Evolutionary conservation across 2,113 vertebrate genomes (phyloP), one percentile per base, ranked within the genome.

Genomic region (Accipiter virgatus): DNA sequence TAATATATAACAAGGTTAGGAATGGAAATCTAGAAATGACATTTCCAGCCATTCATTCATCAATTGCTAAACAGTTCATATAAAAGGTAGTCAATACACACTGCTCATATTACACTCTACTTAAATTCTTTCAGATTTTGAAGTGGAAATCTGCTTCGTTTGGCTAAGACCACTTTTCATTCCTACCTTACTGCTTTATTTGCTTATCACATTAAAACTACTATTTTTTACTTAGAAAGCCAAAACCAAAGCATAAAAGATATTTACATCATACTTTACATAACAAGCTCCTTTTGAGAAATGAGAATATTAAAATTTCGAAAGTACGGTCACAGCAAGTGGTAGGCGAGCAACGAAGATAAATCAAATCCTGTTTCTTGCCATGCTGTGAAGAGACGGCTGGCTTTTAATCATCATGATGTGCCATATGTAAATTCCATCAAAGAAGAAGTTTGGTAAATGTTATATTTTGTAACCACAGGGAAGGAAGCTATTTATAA

Each of bases 301-400:
- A 98, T 96, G 92, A 97, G 97, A 98, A 98, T 98, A 98, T 98
- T 98, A 98, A 98, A 98, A 97, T 98, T 98, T 98, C 97, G 98
- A 97, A 98, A 98, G 98, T 98, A 97, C 82, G 87, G 89, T 98
- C 98, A 96, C 98, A 98, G 98, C 97, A 96, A 98, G 98, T 86
- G 97, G 98, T 98, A 98, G 94, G 97, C 38, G 2, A 98, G 95
- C 95, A 97, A 98, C 1, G 18, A 97, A 98, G 98, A 98, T 98
- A 98, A 98, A 98, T 98, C 97, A 98, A 98, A 98, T 97, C 98
- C 97, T 97, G 97, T 97, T 98, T 98, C 98, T 98, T 97, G 95
- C 95, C 98, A 97, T 97, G 98, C 98, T 98, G 98, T 97, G 98
- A 98, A 97, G 98, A 98, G 97, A 98, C 85, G 75, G 93, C 97